Evolutionary conservation across 1,140 invertebrate genomes (phyloP).

Genomic region (Ylistrum balloti): DNA sequence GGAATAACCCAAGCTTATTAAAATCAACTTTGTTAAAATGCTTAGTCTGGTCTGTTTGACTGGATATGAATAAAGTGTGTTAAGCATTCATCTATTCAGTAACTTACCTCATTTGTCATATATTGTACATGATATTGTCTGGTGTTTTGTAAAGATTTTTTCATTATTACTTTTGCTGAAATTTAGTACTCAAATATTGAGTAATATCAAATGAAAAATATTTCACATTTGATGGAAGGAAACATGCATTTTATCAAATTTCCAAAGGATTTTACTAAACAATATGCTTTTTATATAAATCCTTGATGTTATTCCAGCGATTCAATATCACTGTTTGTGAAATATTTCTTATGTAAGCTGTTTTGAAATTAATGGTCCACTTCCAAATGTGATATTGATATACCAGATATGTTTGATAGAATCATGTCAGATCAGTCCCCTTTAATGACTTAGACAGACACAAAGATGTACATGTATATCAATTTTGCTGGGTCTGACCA

Average conservation of each 20-base stretch:
- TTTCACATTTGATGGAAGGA: no score
- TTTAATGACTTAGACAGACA: neutral
- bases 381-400: no score
- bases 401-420: neutral
- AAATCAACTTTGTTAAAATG: neutral
- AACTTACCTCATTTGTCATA: neutral
- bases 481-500: neutral
- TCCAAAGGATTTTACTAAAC: no score
- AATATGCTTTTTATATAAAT: no score
- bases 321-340: no score
- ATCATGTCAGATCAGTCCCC: neutral
- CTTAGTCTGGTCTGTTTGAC: neutral
- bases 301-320: neutral
- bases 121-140: neutral
- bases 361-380: no score
- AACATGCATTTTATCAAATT: no score
- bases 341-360: no score
- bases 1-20: slow-evolving; percentile 2
- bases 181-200: neutral
- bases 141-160: slow-evolving; percentile 26
- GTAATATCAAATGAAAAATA: neutral
- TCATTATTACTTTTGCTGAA: neutral
- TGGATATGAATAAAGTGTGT: neutral
- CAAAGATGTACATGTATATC: neutral
- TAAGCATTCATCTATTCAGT: neutral